Evolutionary conservation across 2,888 invertebrate species (phyloP).

Genomic region (Spilarctia lutea): DNA sequence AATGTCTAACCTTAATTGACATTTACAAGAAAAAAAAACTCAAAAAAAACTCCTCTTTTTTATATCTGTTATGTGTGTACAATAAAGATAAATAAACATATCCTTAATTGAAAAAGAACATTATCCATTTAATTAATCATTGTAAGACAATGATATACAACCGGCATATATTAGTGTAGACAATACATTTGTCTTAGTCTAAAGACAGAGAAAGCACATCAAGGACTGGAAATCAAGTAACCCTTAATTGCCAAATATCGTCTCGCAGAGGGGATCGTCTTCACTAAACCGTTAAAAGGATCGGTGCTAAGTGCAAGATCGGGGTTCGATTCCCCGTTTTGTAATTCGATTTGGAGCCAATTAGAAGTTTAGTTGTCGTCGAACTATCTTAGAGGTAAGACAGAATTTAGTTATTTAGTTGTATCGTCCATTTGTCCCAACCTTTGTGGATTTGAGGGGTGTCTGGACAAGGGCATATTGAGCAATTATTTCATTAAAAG

Average conservation of each 20-base stretch:
- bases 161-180: constrained; percentile 11
- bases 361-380: constrained; percentile 83
- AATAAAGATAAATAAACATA: too few relatives aligned
- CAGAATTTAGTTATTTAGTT: constrained; percentile 58
- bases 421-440: constrained; percentile 59
- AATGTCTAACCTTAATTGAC: too few relatives aligned
- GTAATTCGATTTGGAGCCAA: constrained; percentile 85
- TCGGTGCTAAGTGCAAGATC: constrained; percentile 82
- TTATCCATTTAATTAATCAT: neutral
- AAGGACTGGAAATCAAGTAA: constrained; percentile 62
- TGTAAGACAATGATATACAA: neutral
- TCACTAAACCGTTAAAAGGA: constrained; percentile 86
- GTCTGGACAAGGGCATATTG: constrained; percentile 34
- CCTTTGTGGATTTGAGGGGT: constrained; percentile 55
- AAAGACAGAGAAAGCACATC: constrained; percentile 42
- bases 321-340: constrained; percentile 83
- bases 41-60: too few relatives aligned
- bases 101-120: too few relatives aligned
- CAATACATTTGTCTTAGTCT: constrained; percentile 19
- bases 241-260: constrained; percentile 83
- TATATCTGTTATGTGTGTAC: too few relatives aligned
- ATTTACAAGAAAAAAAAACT: too few relatives aligned
- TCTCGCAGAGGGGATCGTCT: constrained; percentile 79
- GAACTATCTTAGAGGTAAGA: constrained; percentile 74
- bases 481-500: constrained; percentile 45